phyloP scores from a whole-genome alignment of 2,113 vertebrate genomes.

The Vidua chalybeata region DNA sequence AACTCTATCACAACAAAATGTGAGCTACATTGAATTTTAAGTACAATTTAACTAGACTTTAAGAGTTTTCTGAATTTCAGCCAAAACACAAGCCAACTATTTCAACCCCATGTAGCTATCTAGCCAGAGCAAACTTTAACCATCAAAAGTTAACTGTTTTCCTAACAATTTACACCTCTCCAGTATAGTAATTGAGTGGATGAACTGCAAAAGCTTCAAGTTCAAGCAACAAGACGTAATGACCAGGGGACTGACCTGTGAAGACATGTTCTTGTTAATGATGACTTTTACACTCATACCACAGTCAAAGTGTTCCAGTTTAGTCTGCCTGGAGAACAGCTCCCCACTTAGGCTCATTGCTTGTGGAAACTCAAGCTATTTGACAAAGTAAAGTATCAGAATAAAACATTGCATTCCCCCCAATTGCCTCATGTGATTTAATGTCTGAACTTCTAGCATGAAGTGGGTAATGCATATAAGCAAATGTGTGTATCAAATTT shows the following conservation, averaged over 20 bases:
- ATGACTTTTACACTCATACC: constrained; percentile 54
- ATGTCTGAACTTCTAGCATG: not conserved
- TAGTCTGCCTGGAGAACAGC: constrained; percentile 62
- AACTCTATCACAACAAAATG: not conserved
- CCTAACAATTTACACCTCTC: not conserved
- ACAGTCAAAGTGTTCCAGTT: constrained; percentile 66
- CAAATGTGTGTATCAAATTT: not conserved
- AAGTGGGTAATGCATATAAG: not conserved
- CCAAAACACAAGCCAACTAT: not conserved
- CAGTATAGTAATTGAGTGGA: not conserved
- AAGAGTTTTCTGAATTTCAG: not conserved
- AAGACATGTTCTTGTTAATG: constrained; percentile 62
- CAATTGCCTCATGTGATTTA: not conserved
- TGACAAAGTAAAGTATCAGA: constrained; percentile 36
- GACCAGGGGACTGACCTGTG: constrained; percentile 67
- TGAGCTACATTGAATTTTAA: not conserved
- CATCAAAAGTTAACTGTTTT: not conserved
- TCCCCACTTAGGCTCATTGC: constrained; percentile 74
- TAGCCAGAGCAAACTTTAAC: not conserved
- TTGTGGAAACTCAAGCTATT: constrained; percentile 76
- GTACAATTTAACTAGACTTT: not conserved
- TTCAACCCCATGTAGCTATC: not conserved
- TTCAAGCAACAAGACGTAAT: not conserved
- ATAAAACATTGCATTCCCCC: not conserved
- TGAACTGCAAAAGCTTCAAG: not conserved